Evolutionary conservation across 2,888 invertebrate genomes (phyloP).

Genomic region (Agriotes lineatus): DNA sequence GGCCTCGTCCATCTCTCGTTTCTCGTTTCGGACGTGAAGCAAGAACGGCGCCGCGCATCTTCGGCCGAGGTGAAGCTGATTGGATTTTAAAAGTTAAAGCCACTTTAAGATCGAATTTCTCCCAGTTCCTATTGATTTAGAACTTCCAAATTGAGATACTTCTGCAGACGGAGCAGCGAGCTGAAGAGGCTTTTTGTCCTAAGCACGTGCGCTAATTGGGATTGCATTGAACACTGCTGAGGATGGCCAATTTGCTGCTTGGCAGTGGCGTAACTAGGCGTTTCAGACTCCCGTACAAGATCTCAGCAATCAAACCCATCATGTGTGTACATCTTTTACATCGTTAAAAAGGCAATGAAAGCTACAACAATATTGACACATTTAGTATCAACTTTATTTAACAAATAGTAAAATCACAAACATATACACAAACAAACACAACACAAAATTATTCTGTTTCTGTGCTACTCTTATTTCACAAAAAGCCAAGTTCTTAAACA

Average conservation of each 20-base stretch:
- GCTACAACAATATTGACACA: too few relatives aligned
- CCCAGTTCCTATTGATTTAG: constrained; percentile 28
- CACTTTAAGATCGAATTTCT: constrained; percentile 38
- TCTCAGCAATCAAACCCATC: background rate
- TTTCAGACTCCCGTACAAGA: background rate
- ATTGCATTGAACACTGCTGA: background rate
- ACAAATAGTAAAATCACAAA: too few relatives aligned
- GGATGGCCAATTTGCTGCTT: background rate
- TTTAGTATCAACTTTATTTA: too few relatives aligned
- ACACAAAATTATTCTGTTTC: too few relatives aligned
- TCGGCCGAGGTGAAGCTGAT: constrained; percentile 31
- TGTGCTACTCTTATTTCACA: too few relatives aligned
- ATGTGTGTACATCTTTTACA: too few relatives aligned
- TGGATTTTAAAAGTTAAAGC: constrained; percentile 43
- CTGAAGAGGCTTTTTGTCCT: background rate
- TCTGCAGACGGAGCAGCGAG: background rate
- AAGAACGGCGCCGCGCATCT: constrained; percentile 20
- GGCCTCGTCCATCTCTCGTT: constrained; percentile 13
- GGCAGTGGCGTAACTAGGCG: too few relatives aligned
- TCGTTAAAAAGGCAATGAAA: too few relatives aligned
- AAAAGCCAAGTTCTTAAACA: too few relatives aligned
- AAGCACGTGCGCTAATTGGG: background rate
- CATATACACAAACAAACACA: too few relatives aligned
- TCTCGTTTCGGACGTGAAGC: constrained; percentile 18
- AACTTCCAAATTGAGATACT: constrained; percentile 23